phyloP scores from a whole-genome alignment of 2,888 invertebrate species.

The Brassicogethes aeneus region DNA sequence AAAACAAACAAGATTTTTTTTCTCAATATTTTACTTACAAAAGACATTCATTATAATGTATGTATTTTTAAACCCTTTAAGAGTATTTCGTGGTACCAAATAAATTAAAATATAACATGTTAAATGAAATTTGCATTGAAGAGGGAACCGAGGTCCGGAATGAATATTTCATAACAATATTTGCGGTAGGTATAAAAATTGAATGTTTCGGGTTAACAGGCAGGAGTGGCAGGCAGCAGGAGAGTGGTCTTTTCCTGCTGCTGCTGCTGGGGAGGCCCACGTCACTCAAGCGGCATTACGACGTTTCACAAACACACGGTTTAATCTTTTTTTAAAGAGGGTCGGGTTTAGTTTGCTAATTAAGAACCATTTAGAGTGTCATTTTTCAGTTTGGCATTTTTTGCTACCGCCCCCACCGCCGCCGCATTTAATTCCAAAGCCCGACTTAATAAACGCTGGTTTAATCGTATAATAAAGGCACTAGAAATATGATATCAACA shows the following conservation, averaged over 20 bases:
- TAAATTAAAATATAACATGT: neutral
- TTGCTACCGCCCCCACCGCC: too few species aligned
- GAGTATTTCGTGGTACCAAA: neutral
- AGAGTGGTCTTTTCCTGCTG: too few species aligned
- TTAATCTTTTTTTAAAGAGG: constrained; percentile 43
- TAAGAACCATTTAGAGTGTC: constrained; percentile 43
- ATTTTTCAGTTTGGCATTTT: constrained; percentile 37
- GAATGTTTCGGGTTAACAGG: constrained; percentile 32
- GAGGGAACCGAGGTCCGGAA: neutral
- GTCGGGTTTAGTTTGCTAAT: constrained; percentile 42
- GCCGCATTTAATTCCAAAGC: constrained; percentile 26
- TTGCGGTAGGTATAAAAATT: constrained; percentile 28
- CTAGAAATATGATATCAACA: too few species aligned
- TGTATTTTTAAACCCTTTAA: neutral
- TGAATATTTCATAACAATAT: constrained; percentile 20
- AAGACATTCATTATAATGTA: too few species aligned
- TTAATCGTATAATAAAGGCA: too few species aligned
- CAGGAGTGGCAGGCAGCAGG: constrained; percentile 22
- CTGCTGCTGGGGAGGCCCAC: constrained; percentile 24
- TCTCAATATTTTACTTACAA: too few species aligned
- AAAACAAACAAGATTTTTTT: too few species aligned
- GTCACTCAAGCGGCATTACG: constrained; percentile 42
- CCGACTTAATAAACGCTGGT: neutral
- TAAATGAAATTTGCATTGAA: neutral
- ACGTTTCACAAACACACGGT: constrained; percentile 42